Evolutionary conservation across 2,888 invertebrate species (phyloP), one percentile per base, ranked within the genome.

Genomic region (Dexiosoma caninum): DNA sequence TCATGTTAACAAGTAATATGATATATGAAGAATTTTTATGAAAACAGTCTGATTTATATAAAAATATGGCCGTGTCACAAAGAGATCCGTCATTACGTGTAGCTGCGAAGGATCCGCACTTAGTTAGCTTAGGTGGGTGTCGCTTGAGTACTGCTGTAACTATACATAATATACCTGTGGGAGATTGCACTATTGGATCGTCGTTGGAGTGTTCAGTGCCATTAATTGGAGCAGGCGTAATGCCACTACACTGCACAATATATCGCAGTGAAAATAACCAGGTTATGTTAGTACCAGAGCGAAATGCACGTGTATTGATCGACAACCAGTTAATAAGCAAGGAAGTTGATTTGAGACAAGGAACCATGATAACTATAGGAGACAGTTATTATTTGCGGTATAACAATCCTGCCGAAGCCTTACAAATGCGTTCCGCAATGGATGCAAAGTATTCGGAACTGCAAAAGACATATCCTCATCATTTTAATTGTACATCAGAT

Each of bases 311-410:
- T 85, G 92, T 94, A 14, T 88, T 93, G 12, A 93, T 97, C 66
- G 97, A 97, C 91, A 95, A 95, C 12, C 89, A 93, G 51, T 92
- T 92, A n/a, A 93, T 96, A 74, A 92, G 92, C 82, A 92, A 92
- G 83, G 94, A 97, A 44, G 94, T 94, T 4, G 91, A 95, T 84
- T 92, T 97, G 49, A 94, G 94, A 10, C 96, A 97, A 93, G 97
- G 97, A 86, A 96, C 96, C 87, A 97, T 97, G 95, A 91, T 97
- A 82, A 96, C 96, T 62, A 94, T 97, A 85, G 97, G 97, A 21
- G 93, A 96, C 55, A 96, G 97, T 62, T 97, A 96, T 90, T 96
- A 96, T 91, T 94, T 97, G 90, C 94, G 97, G 32, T 97, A 97
- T 92, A 97, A 97, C 90, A 96, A 97, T 89, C 97, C 97, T 0